Base-by-base conservation (phyloP, 2,888 invertebrate genomes). In the Sisyra terminalis region DNA sequence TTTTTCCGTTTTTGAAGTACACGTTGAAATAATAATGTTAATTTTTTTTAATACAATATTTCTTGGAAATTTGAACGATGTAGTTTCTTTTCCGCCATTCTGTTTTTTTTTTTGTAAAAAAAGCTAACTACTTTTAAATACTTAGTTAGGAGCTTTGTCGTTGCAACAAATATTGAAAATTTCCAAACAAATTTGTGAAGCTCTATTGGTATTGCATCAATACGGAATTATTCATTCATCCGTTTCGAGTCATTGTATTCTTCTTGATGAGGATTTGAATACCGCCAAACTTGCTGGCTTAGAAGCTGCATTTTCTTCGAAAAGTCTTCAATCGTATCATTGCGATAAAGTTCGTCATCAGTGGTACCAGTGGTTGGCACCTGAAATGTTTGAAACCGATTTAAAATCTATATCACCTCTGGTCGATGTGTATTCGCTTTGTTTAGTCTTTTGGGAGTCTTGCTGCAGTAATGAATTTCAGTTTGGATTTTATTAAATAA, bases 301-400 rank as follows among this genome's bases (percentile, higher is more conserved):
- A 17, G 37, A 37, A 8, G n/a, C 2, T 37, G 16, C 37, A 8
- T 9, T 37, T 9, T 18, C 37, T 3, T 17, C 7, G 11, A 37
- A 37, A 17, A 15, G 14, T 35, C 11, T 13, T 7, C 14, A 11
- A n/a, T 11, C 16, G 14, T 5, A 10, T 3, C 17, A 37, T 17
- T 17, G n/a, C 17, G 9, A 32, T 14, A 16, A 17, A 17, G 37
- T 16, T 3, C 16, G 37, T 11, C 16, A 37, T 15, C 37, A 37
- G 18, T 37, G 37, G 37, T 37, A 18, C 11, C 37, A 37, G 17
- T 37, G 37, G 37, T 14, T 37, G 18, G 37, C 37, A 18, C 37
- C 37, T 15, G 37, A 37, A 37, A 11, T 37, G 8, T 11, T 37
- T 10, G 18, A 37, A 4, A 17, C 16, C 6, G 11, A 18, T 9